Percentiles rank a stretch among this genome's conserved stretches.
Conservation (phyloP, 2,797 vertebrate genomes). For the Ammospiza maritima region DNA sequence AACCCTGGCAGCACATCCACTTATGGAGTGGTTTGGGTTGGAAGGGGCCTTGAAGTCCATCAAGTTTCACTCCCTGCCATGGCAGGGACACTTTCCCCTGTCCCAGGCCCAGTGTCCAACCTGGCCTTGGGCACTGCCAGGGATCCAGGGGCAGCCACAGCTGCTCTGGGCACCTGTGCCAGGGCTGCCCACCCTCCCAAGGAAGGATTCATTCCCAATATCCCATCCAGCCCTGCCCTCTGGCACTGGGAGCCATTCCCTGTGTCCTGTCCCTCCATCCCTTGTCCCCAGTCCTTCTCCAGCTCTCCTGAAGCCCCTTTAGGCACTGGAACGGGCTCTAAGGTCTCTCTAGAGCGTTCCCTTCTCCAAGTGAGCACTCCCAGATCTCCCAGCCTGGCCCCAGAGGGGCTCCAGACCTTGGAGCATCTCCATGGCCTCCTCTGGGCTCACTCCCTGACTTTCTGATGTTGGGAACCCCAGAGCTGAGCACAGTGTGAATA, state of each 20-base stretch:
- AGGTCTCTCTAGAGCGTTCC: fast-evolving
- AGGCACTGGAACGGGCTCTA: fast-evolving
- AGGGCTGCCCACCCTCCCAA: fast-evolving
- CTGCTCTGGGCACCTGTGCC: background rate
- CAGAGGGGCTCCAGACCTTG: background rate
- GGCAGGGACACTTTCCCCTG: background rate
- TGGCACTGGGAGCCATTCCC: background rate
- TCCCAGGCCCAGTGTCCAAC: fast-evolving
- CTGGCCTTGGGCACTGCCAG: background rate
- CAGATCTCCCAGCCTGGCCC: background rate
- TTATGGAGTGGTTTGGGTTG: background rate
- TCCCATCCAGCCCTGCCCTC: fast-evolving
- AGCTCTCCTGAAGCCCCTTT: background rate
- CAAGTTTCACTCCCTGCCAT: fast-evolving
- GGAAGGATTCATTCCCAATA: fast-evolving
- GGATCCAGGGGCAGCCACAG: background rate
- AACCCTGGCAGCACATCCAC: background rate
- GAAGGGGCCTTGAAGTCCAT: background rate
- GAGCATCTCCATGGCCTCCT: fast-evolving
- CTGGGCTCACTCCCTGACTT: background rate
- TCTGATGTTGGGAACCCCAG: background rate
- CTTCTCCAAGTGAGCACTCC: background rate
- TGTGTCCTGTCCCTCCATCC: background rate
- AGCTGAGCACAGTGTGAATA: background rate
- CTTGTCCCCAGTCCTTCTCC: background rate